Conservation (phyloP, 2,113 vertebrate species). For the Campylorhamphus procurvoides region DNA sequence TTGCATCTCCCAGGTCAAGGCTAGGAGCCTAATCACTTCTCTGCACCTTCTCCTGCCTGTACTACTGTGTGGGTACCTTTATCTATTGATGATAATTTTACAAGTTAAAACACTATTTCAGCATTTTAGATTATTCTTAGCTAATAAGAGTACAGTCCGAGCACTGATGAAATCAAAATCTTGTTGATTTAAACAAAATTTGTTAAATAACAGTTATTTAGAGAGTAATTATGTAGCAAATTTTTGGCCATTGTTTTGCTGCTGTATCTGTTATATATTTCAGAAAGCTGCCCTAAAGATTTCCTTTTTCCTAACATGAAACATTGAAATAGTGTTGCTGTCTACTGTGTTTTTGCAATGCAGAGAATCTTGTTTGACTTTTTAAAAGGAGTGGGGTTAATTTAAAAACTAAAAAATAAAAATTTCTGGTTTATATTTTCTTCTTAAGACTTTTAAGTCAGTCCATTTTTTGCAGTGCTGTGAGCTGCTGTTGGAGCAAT, state of each 20-base stretch:
- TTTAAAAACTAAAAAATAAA: background rate
- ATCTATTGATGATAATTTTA: background rate
- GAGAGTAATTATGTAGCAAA: background rate
- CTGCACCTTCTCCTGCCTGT: background rate
- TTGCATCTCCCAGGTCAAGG: background rate
- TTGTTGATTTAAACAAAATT: background rate
- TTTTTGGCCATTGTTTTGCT: background rate
- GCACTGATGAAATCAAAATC: background rate
- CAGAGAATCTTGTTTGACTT: background rate
- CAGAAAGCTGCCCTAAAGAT: background rate
- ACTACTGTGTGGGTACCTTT: background rate
- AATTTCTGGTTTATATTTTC: background rate
- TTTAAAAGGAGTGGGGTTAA: background rate
- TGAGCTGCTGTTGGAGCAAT: background rate
- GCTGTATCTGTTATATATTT: too few species aligned
- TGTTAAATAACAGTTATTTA: background rate
- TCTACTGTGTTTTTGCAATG: background rate
- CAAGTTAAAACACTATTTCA: background rate
- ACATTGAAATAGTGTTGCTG: background rate
- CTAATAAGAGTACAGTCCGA: background rate
- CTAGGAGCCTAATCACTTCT: background rate
- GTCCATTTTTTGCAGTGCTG: background rate
- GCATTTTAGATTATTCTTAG: background rate
- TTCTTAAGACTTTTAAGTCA: background rate
- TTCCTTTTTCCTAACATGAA: background rate